Conservation (phyloP, 2,113 vertebrate species). For the Harpagus bidentatus region DNA sequence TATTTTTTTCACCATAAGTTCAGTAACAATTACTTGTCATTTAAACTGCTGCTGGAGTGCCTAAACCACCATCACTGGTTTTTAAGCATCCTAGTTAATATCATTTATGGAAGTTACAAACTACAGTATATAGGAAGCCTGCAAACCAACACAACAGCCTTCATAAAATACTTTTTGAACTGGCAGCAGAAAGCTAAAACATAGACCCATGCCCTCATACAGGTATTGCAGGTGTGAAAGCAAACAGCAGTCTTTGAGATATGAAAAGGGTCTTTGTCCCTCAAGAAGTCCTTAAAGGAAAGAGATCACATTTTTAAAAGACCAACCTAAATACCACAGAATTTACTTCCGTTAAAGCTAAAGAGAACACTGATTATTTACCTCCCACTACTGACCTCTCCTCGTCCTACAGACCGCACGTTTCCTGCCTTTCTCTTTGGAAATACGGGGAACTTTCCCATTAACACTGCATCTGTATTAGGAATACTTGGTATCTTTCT, state of each 20-base stretch:
- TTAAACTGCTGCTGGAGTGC: not conserved
- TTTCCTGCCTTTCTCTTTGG: not conserved
- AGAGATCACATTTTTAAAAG: not conserved
- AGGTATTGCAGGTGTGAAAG: not conserved
- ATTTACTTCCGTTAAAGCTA: not conserved
- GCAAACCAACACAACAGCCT: not conserved
- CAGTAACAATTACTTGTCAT: not conserved
- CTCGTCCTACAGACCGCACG: not conserved
- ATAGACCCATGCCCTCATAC: not conserved
- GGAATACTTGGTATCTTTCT: not conserved
- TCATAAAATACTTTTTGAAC: not conserved
- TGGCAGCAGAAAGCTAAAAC: not conserved
- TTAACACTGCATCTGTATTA: not conserved
- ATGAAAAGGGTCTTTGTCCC: not conserved
- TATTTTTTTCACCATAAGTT: not conserved
- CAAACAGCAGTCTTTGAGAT: not conserved
- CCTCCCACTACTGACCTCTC: not conserved
- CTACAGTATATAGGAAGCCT: not conserved
- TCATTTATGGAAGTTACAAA: not conserved
- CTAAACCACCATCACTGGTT: not conserved
- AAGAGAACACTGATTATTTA: not conserved
- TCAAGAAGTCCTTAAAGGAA: not conserved
- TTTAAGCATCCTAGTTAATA: not conserved
- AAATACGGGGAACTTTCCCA: not conserved
- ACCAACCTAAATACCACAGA: not conserved